Base-by-base conservation (phyloP, 2,888 invertebrate genomes). In the Archaeoteleia sp. region DNA sequence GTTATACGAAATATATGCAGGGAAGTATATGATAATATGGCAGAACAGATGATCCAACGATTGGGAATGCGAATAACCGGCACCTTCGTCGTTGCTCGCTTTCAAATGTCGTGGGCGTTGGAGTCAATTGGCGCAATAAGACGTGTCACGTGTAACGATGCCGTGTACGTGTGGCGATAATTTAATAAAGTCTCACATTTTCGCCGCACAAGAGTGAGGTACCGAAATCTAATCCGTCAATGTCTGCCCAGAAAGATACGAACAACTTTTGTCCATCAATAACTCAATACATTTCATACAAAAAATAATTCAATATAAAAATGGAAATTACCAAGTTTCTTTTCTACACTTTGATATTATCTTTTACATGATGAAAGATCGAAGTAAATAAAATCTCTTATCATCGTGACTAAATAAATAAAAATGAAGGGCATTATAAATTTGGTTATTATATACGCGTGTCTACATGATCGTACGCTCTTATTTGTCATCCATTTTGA, bases 61-160 rank as follows among this genome's bases (percentile, higher is more conserved):
- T 74, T 71, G 2, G 72, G 72, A 74, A 75, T 74, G 75, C 66
- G 72, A 67, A 71, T 71, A 57, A 71, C 66, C 65, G 40, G 45
- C 66, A 53, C 57, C 58, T 53, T 69, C 60, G 51, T 55, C 57
- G 55, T 46, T 53, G 46, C 51, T 48, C 54, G 35, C 61, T 12
- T 39, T 46, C 27, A 14, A 55, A 30, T 17, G 25, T 65, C 70
- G 79, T 78, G 73, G 74, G 76, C 71, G 77, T 63, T 62, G 45
- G 69, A 75, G 78, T 79, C 78, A 80, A 80, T 78, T 78, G 79
- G 63, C 57, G 68, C 73, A 80, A 80, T 80, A 78, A 75, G 62
- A 71, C 73, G 75, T 78, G 78, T 80, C 72, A 79, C 79, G 70
- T 78, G 78, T 74, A 71, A 65, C 74, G 73, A 70, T 74, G 71